phyloP scores from a whole-genome alignment of 2,113 vertebrate genomes.

The Charadrius vociferus region DNA sequence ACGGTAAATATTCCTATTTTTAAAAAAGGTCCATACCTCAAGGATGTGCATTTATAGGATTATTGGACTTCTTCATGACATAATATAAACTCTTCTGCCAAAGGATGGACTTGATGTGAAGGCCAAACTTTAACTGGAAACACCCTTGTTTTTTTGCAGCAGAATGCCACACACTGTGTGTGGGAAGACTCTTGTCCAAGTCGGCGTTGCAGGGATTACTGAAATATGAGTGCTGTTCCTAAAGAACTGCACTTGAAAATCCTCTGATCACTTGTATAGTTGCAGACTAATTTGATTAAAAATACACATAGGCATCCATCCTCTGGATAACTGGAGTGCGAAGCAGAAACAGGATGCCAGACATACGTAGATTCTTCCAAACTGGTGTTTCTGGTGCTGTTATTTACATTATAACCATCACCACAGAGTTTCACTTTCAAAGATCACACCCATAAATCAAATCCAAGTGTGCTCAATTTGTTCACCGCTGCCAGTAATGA shows the following conservation, averaged over 20 bases:
- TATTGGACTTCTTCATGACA: constrained; percentile 25
- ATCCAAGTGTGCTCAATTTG: not conserved
- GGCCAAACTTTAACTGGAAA: constrained; percentile 58
- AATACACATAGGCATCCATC: not conserved
- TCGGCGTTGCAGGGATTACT: constrained; percentile 14
- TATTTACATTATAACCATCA: not conserved
- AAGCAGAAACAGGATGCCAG: not conserved
- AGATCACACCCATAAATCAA: constrained; percentile 16
- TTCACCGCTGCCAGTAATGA: not conserved
- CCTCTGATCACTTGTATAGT: not conserved
- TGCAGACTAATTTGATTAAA: not conserved
- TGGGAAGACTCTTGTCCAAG: constrained; percentile 23
- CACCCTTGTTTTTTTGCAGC: constrained; percentile 17
- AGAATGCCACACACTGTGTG: constrained; percentile 17
- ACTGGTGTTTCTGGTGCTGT: not conserved
- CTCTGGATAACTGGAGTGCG: not conserved
- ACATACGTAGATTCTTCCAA: not conserved
- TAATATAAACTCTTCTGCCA: constrained; percentile 36
- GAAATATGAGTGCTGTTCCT: constrained; percentile 42
- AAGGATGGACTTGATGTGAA: constrained; percentile 20
- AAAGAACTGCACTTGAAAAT: constrained; percentile 62
- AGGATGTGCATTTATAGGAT: constrained; percentile 21
- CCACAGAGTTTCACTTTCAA: not conserved
- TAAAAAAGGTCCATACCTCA: constrained; percentile 11
- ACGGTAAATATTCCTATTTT: not conserved